Evolutionary conservation across 2,888 invertebrate species (phyloP), one percentile per base, ranked within the genome.

Genomic region (Cryptosula pallasiana): DNA sequence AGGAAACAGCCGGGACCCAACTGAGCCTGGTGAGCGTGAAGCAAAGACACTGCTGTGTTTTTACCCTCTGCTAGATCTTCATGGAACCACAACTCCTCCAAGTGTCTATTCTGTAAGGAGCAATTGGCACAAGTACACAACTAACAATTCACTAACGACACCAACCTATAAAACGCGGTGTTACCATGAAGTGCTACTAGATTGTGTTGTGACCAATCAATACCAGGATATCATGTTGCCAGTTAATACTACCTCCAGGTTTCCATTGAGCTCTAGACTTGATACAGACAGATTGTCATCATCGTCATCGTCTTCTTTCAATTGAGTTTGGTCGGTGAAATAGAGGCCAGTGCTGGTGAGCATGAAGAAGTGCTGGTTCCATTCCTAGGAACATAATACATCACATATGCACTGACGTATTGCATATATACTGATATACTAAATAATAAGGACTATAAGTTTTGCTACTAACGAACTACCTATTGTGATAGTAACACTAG

Each of bases 351-450:
- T 91, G 75, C 92, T 90, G 0, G 94, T 95, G 45, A 97, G 86
- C 23, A 95, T 93, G 82, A 96, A 95, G 80, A 94, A 94, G 85
- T 95, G 95, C 0, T 94, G 91, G 81, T 92, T 91, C 95, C 96
- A 97, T 74, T 92, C 91, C 82, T 91, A 90, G 29, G 3, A 63
- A 13, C n/a, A n/a, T n/a, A n/a, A n/a, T n/a, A n/a, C n/a, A n/a
- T n/a, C n/a, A n/a, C n/a, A n/a, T n/a, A n/a, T n/a, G n/a, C n/a
- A n/a, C n/a, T n/a, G n/a, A n/a, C n/a, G n/a, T n/a, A n/a, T n/a
- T n/a, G n/a, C n/a, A n/a, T n/a, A n/a, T n/a, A n/a, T n/a, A n/a
- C n/a, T n/a, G n/a, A n/a, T n/a, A n/a, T n/a, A n/a, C n/a, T n/a
- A n/a, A n/a, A n/a, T n/a, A n/a, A n/a, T n/a, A n/a, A n/a, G n/a